These are phyloP conservation scores for Philhelius pedissequus DNA, from an alignment of 2,888 invertebrate genomes.

Conservation along the genomic window DNA sequence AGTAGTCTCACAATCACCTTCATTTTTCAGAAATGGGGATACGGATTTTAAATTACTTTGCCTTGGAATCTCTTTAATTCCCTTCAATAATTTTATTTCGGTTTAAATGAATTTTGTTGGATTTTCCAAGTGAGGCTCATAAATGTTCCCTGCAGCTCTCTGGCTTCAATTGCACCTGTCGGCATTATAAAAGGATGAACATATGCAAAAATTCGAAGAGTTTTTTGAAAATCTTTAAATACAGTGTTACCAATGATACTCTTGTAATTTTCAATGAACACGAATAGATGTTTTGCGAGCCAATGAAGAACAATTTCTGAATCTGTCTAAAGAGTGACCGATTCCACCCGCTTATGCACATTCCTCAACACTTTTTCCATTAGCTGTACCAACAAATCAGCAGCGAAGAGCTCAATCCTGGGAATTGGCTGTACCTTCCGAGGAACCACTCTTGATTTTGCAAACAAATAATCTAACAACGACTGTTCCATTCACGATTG, in stretches of 20 bases:
- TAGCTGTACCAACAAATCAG: background rate
- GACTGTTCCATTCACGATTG: background rate
- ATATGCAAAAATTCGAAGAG: background rate
- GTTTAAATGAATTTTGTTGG: background rate
- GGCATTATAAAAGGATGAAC: background rate
- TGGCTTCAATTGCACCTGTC: background rate
- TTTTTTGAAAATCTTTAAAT: background rate
- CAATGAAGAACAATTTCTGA: conserved; percentile 4
- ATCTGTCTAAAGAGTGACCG: background rate
- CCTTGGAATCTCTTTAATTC: background rate
- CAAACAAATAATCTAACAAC: background rate
- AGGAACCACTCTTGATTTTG: background rate
- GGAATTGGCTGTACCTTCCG: background rate
- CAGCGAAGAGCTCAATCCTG: background rate
- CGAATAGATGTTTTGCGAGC: conserved; percentile 9
- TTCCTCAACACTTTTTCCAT: background rate
- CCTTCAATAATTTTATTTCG: background rate
- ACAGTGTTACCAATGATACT: background rate
- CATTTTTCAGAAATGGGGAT: background rate
- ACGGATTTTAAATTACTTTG: background rate
- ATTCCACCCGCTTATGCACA: background rate
- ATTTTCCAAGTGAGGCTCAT: background rate
- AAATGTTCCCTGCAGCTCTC: background rate
- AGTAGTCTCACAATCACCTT: background rate
- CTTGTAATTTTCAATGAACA: background rate